These are phyloP conservation scores for Vicugna pacos DNA, from an alignment of 2,113 vertebrate genomes.

Conservation along the genomic window DNA sequence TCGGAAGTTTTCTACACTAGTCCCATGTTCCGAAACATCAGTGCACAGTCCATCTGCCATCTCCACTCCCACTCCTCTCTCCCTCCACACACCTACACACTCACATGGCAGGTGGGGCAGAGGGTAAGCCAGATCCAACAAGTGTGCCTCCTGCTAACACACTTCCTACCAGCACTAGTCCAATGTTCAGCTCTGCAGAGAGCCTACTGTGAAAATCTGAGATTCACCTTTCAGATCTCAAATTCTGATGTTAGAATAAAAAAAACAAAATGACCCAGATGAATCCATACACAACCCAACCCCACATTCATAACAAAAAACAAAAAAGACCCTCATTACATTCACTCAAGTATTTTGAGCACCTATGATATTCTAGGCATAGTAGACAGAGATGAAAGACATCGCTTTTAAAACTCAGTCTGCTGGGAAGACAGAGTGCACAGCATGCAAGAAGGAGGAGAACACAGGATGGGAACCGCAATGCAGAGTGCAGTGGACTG, in stretches of 20 bases:
- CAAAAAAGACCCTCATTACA: background rate
- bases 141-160: background rate
- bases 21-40: background rate
- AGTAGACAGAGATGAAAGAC: background rate
- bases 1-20: background rate
- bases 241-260: background rate
- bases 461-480: background rate
- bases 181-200: background rate
- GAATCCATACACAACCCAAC: background rate
- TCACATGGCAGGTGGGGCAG: background rate
- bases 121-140: background rate
- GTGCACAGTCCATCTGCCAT: background rate
- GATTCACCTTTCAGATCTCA: background rate
- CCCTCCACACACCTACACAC: background rate
- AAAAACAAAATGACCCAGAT: too few relatives aligned
- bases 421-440: background rate
- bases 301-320: background rate
- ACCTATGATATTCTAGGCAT: background rate
- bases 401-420: background rate
- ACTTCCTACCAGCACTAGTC: accelerated
- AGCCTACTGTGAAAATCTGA: background rate
- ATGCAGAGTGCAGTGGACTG: background rate
- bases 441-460: background rate
- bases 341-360: background rate
- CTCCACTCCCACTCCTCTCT: background rate